Base-by-base conservation (phyloP, 2,797 vertebrate genomes). In the Anguilla obscura region DNA sequence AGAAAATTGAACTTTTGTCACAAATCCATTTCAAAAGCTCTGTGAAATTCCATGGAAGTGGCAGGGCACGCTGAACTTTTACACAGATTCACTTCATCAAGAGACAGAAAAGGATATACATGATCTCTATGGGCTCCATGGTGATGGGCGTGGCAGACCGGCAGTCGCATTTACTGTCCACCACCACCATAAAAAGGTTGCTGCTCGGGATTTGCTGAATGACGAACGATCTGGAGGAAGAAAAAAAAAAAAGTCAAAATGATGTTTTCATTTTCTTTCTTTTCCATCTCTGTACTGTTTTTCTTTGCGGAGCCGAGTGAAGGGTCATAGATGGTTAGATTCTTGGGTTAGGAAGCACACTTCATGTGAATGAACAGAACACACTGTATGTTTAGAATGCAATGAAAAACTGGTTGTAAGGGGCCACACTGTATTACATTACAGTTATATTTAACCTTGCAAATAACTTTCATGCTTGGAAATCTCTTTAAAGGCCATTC, bases 191-290 rank as follows among this genome's bases (percentile, higher is more conserved):
- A 93, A 99, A 99, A 85, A 99, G 97, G 92, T 99, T 99, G 95
- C 98, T 99, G 95, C 98, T 99, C 87, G 98, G 98, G 93, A 99
- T 99, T 93, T 99, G 98, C 93, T 99, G 98, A 89, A 99, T 99
- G 91, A 99, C 98, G 93, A 99, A 99, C n/a, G 98, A 99, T 90
- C 98, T 99, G 94, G 79, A 90, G 91, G 89, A 14, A n/a, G 45
- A 50, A 56, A 54, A 76, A 24, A 36, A 45, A 85, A 14, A 79
- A 7, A 54, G 58, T 12, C n/a, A 30, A 24, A 52, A 58, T 33
- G 14, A 60, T 21, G 24, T 45, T 60, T 21, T 10, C 12, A 24
- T 76, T 18, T 18, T 12, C 18, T 24, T 30, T 5, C 66, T 30
- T 50, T 30, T 79, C 74, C 16, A 7, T 5, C 74, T 40, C 30